Base-by-base conservation (phyloP, 2,888 invertebrate genomes). In the Diploptera punctata region DNA sequence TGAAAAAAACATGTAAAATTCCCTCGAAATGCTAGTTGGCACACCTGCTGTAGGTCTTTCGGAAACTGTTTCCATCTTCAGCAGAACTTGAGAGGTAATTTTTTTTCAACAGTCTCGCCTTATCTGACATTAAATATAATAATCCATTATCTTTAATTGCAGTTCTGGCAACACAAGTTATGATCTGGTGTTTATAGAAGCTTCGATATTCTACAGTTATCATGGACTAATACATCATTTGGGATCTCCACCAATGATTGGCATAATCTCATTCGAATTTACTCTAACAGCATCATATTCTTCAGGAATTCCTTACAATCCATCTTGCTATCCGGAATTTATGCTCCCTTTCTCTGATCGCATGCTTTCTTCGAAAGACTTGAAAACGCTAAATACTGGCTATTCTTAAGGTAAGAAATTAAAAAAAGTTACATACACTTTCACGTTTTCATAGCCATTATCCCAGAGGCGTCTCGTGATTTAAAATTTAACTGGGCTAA, bases 201-300 rank as follows among this genome's bases (percentile, higher is more conserved):
- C 31, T 4, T 29, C 29, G 16, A 3, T 29, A 18, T 57, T n/a
- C 18, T 29, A 57, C 13, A n/a, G 16, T n/a, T 57, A 57, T n/a
- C 7, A 57, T 16, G 57, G 57, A 13, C 57, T 57, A 5, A 57
- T 57, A 29, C 57, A 57, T 16, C 57, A 31, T n/a, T n/a, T 57
- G n/a, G 57, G 57, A 0, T 57, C 57, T 29, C 57, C 57, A 16
- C 57, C 57, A 3, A n/a, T 57, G 7, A 57, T 57, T 5, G 57
- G 57, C 26, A 29, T 57, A 1, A 7, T 29, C 26, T 29, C 57
- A 4, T 1, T 57, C 3, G 57, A 29, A 0, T 2, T 2, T 3
- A 21, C 13, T 19, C 24, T 13, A 9, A 24, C 21, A 24, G 52
- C 13, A 52, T 2, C n/a, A n/a, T n/a, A n/a, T n/a, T n/a, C n/a